These are phyloP conservation scores for Rutilus rutilus DNA, from an alignment of 2,113 vertebrate species.

Conservation along the genomic window DNA sequence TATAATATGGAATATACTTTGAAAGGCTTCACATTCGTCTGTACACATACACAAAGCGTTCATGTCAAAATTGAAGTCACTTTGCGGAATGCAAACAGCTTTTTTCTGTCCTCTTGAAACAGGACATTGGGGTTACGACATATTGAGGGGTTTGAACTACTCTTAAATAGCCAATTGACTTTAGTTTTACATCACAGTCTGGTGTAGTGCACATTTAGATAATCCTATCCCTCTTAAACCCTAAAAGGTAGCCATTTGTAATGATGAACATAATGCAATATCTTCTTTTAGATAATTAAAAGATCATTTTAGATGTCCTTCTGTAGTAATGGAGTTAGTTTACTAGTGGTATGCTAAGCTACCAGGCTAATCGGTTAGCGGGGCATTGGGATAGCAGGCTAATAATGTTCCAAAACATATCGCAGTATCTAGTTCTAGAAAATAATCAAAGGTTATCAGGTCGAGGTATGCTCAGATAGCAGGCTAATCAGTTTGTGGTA, in stretches of 20 bases:
- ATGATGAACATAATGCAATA: neutral
- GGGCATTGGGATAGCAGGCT: neutral
- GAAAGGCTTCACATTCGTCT: no score
- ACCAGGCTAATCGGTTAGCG: neutral
- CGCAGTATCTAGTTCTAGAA: neutral
- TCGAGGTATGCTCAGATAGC: neutral
- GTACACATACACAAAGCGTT: no score
- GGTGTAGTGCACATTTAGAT: neutral
- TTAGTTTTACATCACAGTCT: no score
- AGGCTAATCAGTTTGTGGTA: neutral
- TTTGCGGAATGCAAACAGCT: no score
- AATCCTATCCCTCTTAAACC: neutral
- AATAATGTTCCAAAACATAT: neutral
- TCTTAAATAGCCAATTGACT: no score
- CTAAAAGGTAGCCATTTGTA: neutral
- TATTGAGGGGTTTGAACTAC: no score
- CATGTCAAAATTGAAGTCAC: no score
- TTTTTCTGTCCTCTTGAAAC: no score
- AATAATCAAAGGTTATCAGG: neutral
- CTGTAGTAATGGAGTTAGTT: neutral
- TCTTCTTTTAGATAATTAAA: neutral
- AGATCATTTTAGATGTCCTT: neutral
- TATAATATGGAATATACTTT: no score
- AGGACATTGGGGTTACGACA: no score
- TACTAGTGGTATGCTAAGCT: neutral